phyloP scores from a whole-genome alignment of 2,113 vertebrate species.

The Oreochromis spilurus region DNA sequence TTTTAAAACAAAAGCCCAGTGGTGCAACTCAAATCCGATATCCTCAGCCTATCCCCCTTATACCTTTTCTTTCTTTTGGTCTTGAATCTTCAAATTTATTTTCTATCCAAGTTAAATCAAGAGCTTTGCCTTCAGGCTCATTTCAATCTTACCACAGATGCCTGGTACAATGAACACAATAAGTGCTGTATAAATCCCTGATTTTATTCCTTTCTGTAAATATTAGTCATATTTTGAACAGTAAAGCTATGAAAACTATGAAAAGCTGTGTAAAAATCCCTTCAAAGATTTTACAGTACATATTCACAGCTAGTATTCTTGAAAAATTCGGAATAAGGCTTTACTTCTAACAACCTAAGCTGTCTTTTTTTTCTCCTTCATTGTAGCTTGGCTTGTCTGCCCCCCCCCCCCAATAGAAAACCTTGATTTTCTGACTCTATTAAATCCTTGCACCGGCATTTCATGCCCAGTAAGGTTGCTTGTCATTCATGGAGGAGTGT shows the following conservation, averaged over 20 bases:
- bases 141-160: background rate
- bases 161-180: background rate
- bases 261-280: background rate
- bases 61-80: background rate
- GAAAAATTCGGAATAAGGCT: background rate
- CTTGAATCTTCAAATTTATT: background rate
- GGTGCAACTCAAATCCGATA: background rate
- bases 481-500: constrained; percentile 9
- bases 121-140: background rate
- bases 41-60: background rate
- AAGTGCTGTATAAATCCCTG: background rate
- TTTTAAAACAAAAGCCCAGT: background rate
- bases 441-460: constrained; percentile 25
- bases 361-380: background rate
- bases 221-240: background rate
- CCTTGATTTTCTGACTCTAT: background rate
- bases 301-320: constrained; percentile 9
- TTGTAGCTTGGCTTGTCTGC: background rate
- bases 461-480: constrained; percentile 6
- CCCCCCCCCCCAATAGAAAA: background rate
- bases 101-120: background rate
- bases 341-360: background rate
- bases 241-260: background rate
- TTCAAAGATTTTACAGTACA: background rate
- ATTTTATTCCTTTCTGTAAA: background rate